A percentile compares a stretch with the other conserved stretches of the same genome.
Evolutionary conservation across 2,888 invertebrate genomes (phyloP).

Genomic region (Scaptomyza polygonia): DNA sequence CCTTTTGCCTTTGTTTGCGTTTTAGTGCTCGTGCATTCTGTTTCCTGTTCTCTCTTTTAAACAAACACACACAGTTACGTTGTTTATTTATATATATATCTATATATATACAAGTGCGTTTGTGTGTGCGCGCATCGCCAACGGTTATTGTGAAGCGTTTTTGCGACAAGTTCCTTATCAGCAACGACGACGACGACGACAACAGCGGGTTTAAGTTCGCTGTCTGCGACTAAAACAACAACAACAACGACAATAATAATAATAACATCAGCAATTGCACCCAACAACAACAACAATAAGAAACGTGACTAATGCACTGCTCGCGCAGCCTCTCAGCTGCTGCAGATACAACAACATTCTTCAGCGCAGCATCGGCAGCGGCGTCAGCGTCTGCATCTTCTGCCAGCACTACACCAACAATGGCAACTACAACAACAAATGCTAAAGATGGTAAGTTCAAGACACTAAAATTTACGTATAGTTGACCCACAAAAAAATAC

Average conservation of each 20-base stretch:
- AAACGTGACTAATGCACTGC: constrained; percentile 87
- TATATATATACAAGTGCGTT: constrained; percentile 12
- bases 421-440: constrained; percentile 84
- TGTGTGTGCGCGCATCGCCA: constrained; percentile 11
- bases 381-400: constrained; percentile 58
- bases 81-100: constrained; percentile 20
- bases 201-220: constrained; percentile 46
- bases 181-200: constrained; percentile 13
- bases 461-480: constrained; percentile 6
- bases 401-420: constrained; percentile 72
- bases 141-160: constrained; percentile 44
- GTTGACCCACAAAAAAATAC: constrained; percentile 32
- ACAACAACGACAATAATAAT: constrained; percentile 9
- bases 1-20: constrained; percentile 49
- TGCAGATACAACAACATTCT: constrained; percentile 85
- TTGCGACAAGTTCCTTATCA: constrained; percentile 56
- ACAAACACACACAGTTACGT: constrained; percentile 10
- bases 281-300: constrained; percentile 26
- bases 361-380: constrained; percentile 82
- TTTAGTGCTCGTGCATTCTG: constrained; percentile 47
- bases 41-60: constrained; percentile 45
- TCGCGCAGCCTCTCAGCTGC: constrained; percentile 91
- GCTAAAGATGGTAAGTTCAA: constrained; percentile 90
- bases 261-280: constrained; percentile 11
- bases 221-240: constrained; percentile 20